Conservation (phyloP, 2,888 invertebrate genomes). For the Entomobrya proxima region DNA sequence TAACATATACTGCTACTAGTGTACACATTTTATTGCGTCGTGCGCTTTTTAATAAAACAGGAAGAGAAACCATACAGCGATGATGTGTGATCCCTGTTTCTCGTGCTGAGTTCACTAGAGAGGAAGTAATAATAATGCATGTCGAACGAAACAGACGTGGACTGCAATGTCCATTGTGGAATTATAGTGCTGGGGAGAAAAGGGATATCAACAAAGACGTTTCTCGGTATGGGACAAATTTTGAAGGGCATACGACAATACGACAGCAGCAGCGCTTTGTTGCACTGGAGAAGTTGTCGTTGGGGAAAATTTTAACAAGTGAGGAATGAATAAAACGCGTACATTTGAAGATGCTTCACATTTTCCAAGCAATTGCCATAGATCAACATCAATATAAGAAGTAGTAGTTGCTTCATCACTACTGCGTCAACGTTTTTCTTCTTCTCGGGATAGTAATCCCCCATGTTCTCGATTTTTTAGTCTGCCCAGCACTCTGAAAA, state of each 20-base stretch:
- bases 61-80: background rate
- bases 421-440: background rate
- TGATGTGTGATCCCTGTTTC: background rate
- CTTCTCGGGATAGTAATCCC: no score
- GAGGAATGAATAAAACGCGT: background rate
- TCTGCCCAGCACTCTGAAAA: conserved; percentile 7
- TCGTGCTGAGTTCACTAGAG: background rate
- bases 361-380: background rate
- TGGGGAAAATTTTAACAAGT: background rate
- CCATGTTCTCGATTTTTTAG: background rate
- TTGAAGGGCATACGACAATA: background rate
- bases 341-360: background rate
- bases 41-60: background rate
- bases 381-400: background rate
- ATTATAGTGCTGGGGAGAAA: background rate
- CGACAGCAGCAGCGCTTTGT: no score
- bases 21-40: no score
- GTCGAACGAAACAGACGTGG: background rate
- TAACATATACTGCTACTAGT: no score
- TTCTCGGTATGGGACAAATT: background rate
- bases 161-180: background rate
- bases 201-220: no score
- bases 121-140: background rate
- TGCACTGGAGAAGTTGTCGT: background rate
- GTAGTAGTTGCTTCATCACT: background rate